Evolutionary conservation across 2,888 invertebrate species (phyloP).

Genomic region (Nomada lathburiana): DNA sequence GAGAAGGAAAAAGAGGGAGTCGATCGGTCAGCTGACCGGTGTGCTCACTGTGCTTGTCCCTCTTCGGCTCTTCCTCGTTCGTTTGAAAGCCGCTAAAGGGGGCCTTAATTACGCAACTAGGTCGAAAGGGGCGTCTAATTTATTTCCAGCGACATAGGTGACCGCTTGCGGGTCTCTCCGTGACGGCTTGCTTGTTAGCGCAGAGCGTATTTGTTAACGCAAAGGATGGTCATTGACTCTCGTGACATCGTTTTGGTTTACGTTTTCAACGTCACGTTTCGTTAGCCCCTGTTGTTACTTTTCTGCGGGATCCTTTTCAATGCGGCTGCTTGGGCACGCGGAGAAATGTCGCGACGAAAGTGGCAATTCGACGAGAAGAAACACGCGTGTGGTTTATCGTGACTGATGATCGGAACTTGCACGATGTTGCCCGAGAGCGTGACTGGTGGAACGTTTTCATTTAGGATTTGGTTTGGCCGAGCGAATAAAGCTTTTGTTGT

Average conservation of each 20-base stretch:
- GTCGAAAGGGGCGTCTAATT: constrained; percentile 83
- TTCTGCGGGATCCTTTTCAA: not conserved
- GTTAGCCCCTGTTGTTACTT: not conserved
- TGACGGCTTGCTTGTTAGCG: constrained; percentile 77
- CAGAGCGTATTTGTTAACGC: constrained; percentile 78
- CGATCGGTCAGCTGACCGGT: constrained; percentile 70
- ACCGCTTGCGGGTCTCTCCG: constrained; percentile 69
- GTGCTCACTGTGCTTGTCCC: constrained; percentile 65
- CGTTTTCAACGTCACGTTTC: constrained; percentile 56
- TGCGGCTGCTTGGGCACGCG: not conserved
- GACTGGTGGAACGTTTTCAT: constrained; percentile 12
- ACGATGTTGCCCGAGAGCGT: constrained; percentile 1
- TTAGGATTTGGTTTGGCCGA: not conserved
- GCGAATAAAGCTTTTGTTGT: not conserved
- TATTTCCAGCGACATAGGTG: constrained; percentile 81
- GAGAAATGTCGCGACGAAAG: constrained; percentile 13
- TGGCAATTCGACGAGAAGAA: not conserved
- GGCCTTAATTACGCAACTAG: constrained; percentile 83
- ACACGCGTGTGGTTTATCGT: not conserved
- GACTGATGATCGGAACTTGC: constrained; percentile 5
- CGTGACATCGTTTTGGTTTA: constrained; percentile 57
- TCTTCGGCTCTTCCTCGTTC: constrained; percentile 66
- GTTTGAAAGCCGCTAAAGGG: constrained; percentile 75
- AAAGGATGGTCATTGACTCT: constrained; percentile 79
- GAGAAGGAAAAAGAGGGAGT: constrained; percentile 36